Percentiles rank a stretch among this genome's conserved stretches.
Evolutionary conservation across 2,888 invertebrate species (phyloP).

Genomic region (Amphiduros pacificus): DNA sequence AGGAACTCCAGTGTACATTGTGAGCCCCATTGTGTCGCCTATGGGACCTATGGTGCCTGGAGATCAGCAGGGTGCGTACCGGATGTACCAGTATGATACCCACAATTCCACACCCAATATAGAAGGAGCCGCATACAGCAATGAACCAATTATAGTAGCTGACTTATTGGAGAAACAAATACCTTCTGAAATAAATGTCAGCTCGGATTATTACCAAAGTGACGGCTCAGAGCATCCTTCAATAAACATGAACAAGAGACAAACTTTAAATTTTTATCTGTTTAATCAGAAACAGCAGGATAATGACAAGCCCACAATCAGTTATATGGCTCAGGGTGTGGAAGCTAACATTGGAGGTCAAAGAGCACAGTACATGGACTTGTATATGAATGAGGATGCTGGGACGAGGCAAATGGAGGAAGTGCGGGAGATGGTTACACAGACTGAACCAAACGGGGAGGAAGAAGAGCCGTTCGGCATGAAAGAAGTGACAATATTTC

Average conservation of each 20-base stretch:
- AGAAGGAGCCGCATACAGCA: conserved; percentile 16
- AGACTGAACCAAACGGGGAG: neutral
- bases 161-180: conserved; percentile 8
- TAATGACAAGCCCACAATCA: neutral
- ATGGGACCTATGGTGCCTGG: no score
- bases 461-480: conserved; percentile 1
- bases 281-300: conserved; percentile 14
- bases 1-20: neutral
- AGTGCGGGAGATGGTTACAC: neutral
- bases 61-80: neutral
- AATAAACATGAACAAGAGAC: conserved; percentile 18
- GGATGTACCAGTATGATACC: neutral
- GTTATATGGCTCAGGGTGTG: neutral
- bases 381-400: neutral
- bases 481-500: conserved; percentile 8
- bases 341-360: no score
- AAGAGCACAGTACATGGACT: neutral
- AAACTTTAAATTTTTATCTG: conserved; percentile 18
- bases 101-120: neutral
- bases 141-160: conserved; percentile 22
- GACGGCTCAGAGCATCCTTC: neutral
- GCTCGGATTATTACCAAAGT: no score
- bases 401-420: neutral
- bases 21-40: no score
- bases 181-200: no score